Evolutionary conservation across 1,140 invertebrate genomes (phyloP), one percentile per base, ranked within the genome.

Genomic region (Papilio polytes): DNA sequence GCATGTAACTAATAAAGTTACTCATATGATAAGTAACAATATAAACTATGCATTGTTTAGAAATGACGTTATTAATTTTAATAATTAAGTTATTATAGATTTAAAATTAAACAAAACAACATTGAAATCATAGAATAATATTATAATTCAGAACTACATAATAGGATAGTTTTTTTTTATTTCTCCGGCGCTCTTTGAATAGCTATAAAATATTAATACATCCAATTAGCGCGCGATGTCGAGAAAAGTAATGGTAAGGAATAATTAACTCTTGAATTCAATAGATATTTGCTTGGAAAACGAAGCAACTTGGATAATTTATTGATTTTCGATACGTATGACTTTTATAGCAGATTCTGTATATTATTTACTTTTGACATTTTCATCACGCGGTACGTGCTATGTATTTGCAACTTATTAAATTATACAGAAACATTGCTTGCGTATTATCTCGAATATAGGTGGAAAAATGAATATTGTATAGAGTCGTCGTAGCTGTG

Each of bases 131-230:
- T 26, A 26, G 59, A 26, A 63, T 26, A 26, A n/a, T 18, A 8
- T 56, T n/a, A 59, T 20, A 7, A 63, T 26, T 63, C 10, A 12
- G 10, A 63, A 78, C 48, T 9, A 56, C 10, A 31, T 36, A 59
- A n/a, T 41, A n/a, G n/a, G n/a, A n/a, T n/a, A n/a, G n/a, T n/a
- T n/a, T n/a, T n/a, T n/a, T n/a, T n/a, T n/a, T n/a, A n/a, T n/a
- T 31, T 59, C 53, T 31, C 56, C 51, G 18, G 53, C 51, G 53
- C 6, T 41, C 31, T 22, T 18, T 59, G 51, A 78, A 51, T 13
- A 9, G 26, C 26, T 56, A 78, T 78, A 63, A 63, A 78, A 78
- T 78, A 78, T 78, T 78, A 7, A 78, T 63, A 31, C 31, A 44
- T 31, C 53, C 76, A 78, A 78, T 78, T 78, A 78, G 56, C 8